Conservation (phyloP, 2,113 vertebrate species). For the Myrmecobius fasciatus region DNA sequence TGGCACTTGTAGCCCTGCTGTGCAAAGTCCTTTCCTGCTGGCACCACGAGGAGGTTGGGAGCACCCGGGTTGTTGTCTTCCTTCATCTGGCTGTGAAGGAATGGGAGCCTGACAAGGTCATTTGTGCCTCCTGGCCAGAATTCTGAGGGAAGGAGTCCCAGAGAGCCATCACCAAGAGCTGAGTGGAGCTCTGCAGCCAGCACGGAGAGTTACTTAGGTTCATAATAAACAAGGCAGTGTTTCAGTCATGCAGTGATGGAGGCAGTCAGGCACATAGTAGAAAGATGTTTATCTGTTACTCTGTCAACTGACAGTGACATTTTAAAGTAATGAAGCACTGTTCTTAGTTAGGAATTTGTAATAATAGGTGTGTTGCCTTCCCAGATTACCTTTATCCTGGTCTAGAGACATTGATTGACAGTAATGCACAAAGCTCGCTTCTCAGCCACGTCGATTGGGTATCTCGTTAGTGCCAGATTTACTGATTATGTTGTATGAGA, state of each 20-base stretch:
- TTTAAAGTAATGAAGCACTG: conserved; percentile 83
- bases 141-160: neutral
- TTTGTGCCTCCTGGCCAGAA: neutral
- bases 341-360: conserved; percentile 85
- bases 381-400: conserved; percentile 82
- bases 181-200: neutral
- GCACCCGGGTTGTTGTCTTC: neutral
- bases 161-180: neutral
- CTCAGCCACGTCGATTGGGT: conserved; percentile 82
- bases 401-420: conserved; percentile 82
- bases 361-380: conserved; percentile 83
- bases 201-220: neutral
- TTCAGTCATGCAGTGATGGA: conserved; percentile 72
- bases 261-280: conserved; percentile 61
- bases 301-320: conserved; percentile 84
- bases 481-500: conserved; percentile 77
- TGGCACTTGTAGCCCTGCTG: neutral
- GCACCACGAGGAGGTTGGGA: neutral
- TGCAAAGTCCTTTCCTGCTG: neutral
- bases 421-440: conserved; percentile 82
- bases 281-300: conserved; percentile 84
- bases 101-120: neutral
- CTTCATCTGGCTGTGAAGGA: neutral
- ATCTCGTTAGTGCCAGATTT: conserved; percentile 85
- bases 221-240: conserved; percentile 52